Evolutionary conservation across 2,888 invertebrate species (phyloP).

Genomic region (Eupelmus urozonus): DNA sequence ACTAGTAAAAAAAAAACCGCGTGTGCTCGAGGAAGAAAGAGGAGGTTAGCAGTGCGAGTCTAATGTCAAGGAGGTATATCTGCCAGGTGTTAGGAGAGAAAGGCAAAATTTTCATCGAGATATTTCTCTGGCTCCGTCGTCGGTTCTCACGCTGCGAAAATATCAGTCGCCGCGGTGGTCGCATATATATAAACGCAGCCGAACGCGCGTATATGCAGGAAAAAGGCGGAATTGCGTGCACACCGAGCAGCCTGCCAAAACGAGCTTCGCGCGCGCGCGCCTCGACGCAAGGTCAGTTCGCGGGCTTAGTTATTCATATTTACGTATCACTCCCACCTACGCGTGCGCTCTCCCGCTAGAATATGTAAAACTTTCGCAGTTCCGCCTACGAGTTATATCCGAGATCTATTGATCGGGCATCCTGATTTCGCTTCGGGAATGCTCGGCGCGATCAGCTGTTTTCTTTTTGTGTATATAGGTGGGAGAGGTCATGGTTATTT

Average conservation of each 20-base stretch:
- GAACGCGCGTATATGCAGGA: background rate
- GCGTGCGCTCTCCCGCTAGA: too few relatives aligned
- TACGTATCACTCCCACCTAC: too few relatives aligned
- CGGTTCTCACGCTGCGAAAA: constrained; percentile 8
- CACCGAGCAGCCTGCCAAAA: constrained; percentile 31
- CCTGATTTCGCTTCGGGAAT: too few relatives aligned
- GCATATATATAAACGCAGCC: background rate
- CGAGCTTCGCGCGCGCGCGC: constrained; percentile 39
- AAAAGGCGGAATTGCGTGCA: background rate
- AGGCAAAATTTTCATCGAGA: background rate
- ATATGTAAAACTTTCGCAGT: too few relatives aligned
- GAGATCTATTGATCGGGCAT: too few relatives aligned
- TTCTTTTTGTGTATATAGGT: constrained; percentile 5
- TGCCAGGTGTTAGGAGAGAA: background rate
- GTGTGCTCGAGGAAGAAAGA: too few relatives aligned
- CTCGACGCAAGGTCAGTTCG: background rate
- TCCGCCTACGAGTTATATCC: too few relatives aligned
- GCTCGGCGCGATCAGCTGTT: too few relatives aligned
- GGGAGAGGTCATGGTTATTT: constrained; percentile 58
- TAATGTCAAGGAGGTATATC: background rate
- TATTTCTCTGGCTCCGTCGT: constrained; percentile 18
- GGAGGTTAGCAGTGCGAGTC: background rate
- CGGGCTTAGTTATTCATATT: too few relatives aligned
- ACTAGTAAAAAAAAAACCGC: too few relatives aligned
- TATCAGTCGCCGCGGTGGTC: background rate